Percentiles rank a stretch among this genome's conserved stretches.
These are phyloP conservation scores for Hyles lineata DNA, from an alignment of 2,888 invertebrate genomes.

Conservation along the genomic window DNA sequence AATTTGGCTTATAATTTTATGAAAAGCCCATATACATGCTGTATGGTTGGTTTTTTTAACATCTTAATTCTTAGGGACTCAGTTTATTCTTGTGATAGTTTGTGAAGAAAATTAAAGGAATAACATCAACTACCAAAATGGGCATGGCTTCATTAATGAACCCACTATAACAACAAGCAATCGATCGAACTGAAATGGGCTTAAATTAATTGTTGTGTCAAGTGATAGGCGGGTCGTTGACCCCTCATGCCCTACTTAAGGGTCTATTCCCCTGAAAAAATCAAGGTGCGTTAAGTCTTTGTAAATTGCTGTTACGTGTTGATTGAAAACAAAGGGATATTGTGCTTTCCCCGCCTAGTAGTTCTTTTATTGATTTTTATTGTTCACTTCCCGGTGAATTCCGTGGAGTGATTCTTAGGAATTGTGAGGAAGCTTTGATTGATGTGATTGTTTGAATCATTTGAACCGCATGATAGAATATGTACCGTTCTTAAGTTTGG, in stretches of 20 bases:
- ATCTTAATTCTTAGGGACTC: too few relatives aligned
- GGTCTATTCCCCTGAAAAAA: constrained; percentile 26
- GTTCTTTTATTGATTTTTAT: constrained; percentile 25
- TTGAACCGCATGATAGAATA: neutral
- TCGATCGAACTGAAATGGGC: constrained; percentile 38
- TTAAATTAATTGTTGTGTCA: constrained; percentile 44
- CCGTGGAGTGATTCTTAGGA: neutral
- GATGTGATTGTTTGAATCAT: neutral
- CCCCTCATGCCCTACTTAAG: constrained; percentile 37
- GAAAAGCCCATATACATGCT: too few relatives aligned
- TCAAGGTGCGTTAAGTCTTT: constrained; percentile 28
- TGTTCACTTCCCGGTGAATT: constrained; percentile 17
- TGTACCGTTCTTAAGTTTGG: neutral
- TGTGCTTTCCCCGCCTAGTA: neutral
- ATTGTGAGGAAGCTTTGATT: neutral
- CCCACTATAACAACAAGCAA: constrained; percentile 22
- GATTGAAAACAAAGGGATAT: constrained; percentile 1
- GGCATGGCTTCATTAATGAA: neutral
- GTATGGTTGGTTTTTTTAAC: too few relatives aligned
- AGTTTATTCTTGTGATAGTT: too few relatives aligned
- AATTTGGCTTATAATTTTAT: too few relatives aligned
- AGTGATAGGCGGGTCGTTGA: constrained; percentile 39
- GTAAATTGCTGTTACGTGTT: constrained; percentile 18
- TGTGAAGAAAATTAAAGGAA: too few relatives aligned
- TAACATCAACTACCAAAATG: neutral